Percentiles rank a stretch among this genome's conserved stretches.
Conservation (phyloP, 2,797 vertebrate genomes). For the Acipenser ruthenus region DNA sequence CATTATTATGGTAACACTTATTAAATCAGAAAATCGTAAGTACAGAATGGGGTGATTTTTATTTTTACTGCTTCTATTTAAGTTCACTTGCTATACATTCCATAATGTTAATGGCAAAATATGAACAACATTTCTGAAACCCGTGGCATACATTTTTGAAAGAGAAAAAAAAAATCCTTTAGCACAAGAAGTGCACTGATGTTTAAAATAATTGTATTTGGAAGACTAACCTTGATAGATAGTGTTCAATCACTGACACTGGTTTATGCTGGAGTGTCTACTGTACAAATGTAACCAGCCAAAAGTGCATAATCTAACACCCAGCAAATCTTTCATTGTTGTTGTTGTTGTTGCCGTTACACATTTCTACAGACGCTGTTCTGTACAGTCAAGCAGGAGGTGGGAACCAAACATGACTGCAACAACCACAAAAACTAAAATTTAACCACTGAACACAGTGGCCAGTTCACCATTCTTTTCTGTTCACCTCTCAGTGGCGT, state of each 20-base stretch:
- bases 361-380: no score
- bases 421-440: neutral
- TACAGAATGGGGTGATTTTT: conserved; percentile 23
- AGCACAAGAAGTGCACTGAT: neutral
- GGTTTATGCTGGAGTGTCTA: no score
- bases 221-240: no score
- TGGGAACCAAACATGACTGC: no score
- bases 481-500: neutral
- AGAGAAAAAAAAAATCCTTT: neutral
- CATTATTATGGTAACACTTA: conserved; percentile 31
- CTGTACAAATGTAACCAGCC: no score
- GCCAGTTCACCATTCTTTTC: neutral
- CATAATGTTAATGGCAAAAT: neutral
- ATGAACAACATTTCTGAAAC: neutral
- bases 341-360: no score
- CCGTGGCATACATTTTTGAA: neutral
- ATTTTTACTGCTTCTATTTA: neutral
- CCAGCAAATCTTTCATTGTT: neutral
- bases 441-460: neutral
- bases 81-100: conserved; percentile 18
- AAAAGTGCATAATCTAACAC: neutral
- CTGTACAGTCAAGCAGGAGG: no score
- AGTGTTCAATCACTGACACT: no score
- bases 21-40: conserved; percentile 43
- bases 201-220: neutral